A percentile compares a stretch with the other conserved stretches of the same genome.
phyloP scores from a whole-genome alignment of 2,797 vertebrate species.

The Hoplostethus atlanticus region DNA sequence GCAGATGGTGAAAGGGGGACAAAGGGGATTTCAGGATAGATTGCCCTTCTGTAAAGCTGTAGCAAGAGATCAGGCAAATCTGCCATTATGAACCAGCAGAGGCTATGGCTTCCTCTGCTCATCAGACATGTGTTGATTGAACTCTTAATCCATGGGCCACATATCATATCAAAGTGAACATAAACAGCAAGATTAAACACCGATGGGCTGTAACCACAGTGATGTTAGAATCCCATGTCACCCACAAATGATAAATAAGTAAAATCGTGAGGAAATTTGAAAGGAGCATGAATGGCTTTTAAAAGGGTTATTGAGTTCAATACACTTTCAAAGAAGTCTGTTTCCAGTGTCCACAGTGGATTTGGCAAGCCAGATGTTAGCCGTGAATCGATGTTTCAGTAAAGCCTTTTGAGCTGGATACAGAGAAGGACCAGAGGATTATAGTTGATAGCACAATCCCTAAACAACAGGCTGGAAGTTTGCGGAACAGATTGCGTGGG shows the following conservation, averaged over 20 bases:
- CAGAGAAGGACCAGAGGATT: constrained; percentile 63
- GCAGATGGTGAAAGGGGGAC: constrained; percentile 66
- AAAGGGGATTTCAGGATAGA: constrained; percentile 41
- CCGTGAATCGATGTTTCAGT: constrained; percentile 50
- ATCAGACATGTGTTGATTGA: constrained; percentile 33
- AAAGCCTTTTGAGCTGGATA: constrained; percentile 59
- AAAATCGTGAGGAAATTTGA: neutral
- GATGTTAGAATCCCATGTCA: neutral
- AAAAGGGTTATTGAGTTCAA: neutral
- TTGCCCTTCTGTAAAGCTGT: constrained; percentile 52
- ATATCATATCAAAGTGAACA: constrained; percentile 30
- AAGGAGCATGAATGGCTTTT: neutral
- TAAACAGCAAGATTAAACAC: neutral
- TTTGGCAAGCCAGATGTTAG: constrained; percentile 73
- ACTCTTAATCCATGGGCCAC: constrained; percentile 39
- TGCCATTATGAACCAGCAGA: constrained; percentile 45
- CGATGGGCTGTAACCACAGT: neutral
- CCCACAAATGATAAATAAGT: neutral
- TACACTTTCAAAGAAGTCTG: neutral
- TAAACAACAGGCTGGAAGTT: constrained; percentile 50
- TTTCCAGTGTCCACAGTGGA: constrained; percentile 41
- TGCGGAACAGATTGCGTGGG: constrained; percentile 11
- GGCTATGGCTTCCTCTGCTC: constrained; percentile 14
- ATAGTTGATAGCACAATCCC: constrained; percentile 62
- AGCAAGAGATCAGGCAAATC: constrained; percentile 62